Base-by-base conservation (phyloP, 2,113 vertebrate genomes). In the Oreochromis tanganicae region DNA sequence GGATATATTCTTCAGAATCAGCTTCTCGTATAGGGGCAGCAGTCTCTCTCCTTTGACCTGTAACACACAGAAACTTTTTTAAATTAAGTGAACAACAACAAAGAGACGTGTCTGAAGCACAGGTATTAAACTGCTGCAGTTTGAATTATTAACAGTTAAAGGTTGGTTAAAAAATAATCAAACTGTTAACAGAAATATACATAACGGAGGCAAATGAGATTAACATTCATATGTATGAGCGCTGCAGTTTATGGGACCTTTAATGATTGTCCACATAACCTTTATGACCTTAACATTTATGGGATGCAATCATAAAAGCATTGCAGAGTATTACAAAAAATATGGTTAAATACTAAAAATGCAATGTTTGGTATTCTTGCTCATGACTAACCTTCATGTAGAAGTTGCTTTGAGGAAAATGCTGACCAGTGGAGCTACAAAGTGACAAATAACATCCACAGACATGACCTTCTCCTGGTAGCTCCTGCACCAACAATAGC, bases 361-460 rank as follows among this genome's bases (percentile, higher is more conserved):
- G 71, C 17, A 34, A 29, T 82, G 32, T 17, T 14, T 14, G 14
- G 27, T 7, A 12, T 34, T 81, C 36, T 32, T 14, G 9, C 14
- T 78, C 7, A 29, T 41, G 0, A 82, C 95, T 91, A 66, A 98
- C 97, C 97, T 98, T 98, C 90, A 96, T 89, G 1, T 81, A 91
- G 92, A 99, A 99, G 7, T 48, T 96, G 52, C 79, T 93, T 95
- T 78, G 96, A 73, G 59, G 16, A 97, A 98, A 5, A 98, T 24
- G 27, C 96, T 93, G 57, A 98, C 84, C 1, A 97, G 2, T 0
- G 98, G 98, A 1, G 96, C 89, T 27, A 98, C 82, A 7, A 99
- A 99, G 7, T 14, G 13, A 73, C 0, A 46, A 46, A 43, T 73
- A 73, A 73, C 68, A 9, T 73, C 38, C 41, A 73, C 38, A 73